Conservation (phyloP, 2,113 vertebrate genomes). For the Saccopteryx leptura region DNA sequence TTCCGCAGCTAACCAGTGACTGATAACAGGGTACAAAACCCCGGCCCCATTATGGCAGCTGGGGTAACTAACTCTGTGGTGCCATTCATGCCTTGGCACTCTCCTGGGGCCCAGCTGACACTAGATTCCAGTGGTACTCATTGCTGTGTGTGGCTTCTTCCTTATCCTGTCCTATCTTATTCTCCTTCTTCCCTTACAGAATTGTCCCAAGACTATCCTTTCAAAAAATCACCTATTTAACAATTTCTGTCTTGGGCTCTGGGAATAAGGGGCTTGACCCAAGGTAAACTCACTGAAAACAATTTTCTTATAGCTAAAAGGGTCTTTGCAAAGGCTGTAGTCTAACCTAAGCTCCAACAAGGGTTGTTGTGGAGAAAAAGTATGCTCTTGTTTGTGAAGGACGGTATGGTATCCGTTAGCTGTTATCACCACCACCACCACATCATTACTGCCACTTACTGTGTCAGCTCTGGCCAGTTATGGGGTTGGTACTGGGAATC, state of each 20-base stretch:
- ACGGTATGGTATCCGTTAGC: too few species aligned
- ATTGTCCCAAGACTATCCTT: not conserved
- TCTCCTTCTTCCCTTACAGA: too few species aligned
- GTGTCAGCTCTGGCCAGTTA: not conserved
- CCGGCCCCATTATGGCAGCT: not conserved
- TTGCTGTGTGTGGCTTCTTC: not conserved
- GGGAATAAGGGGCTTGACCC: not conserved
- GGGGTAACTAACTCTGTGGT: accelerated
- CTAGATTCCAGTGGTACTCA: not conserved
- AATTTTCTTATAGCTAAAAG: not conserved
- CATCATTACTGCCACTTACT: accelerated
- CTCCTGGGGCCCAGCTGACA: too few species aligned
- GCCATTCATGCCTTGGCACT: too few species aligned
- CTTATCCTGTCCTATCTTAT: not conserved
- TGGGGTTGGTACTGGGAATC: not conserved
- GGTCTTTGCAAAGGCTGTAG: not conserved
- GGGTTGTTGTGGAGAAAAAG: too few species aligned
- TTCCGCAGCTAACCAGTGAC: accelerated
- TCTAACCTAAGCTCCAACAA: not conserved
- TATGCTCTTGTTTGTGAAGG: not conserved
- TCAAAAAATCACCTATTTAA: not conserved
- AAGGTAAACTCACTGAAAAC: not conserved
- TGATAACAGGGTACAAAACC: too few species aligned
- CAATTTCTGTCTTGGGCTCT: not conserved
- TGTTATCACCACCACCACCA: accelerated